phyloP scores from a whole-genome alignment of 2,888 invertebrate species.

The Lissocephala sabroskyi region DNA sequence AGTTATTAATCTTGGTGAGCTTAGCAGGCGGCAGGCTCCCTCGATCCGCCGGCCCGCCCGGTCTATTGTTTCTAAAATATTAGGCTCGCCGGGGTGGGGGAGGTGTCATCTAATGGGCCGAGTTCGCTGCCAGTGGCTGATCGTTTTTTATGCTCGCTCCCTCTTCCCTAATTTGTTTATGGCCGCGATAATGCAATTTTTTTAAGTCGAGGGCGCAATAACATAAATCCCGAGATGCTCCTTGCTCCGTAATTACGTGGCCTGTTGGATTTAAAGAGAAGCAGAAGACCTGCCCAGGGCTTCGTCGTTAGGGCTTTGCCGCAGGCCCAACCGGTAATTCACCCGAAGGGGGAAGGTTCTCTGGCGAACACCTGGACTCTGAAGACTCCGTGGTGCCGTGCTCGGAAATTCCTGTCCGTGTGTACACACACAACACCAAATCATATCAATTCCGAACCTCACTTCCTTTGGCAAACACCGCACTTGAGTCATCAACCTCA shows the following conservation, averaged over 20 bases:
- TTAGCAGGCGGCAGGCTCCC: conserved; percentile 30
- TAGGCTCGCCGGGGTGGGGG: conserved; percentile 39
- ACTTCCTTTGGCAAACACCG: conserved; percentile 26
- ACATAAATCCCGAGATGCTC: conserved; percentile 59
- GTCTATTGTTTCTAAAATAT: conserved; percentile 61
- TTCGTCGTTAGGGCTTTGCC: conserved; percentile 57
- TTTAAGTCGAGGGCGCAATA: conserved; percentile 43
- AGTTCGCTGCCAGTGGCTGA: not conserved
- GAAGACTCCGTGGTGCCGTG: not conserved
- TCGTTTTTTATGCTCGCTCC: conserved; percentile 13
- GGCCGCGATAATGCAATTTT: conserved; percentile 60
- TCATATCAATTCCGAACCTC: conserved; percentile 30
- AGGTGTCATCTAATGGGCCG: conserved; percentile 60
- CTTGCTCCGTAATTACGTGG: conserved; percentile 50
- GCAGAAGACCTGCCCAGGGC: too few relatives aligned
- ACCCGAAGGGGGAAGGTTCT: too few relatives aligned
- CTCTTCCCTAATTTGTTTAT: conserved; percentile 64
- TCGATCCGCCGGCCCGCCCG: not conserved
- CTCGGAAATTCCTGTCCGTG: too few relatives aligned
- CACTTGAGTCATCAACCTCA: conserved; percentile 47
- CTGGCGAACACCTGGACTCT: too few relatives aligned
- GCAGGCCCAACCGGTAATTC: too few relatives aligned
- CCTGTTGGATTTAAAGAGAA: conserved; percentile 66
- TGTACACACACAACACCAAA: conserved; percentile 9
- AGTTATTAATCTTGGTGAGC: conserved; percentile 69